A percentile compares a stretch with the other conserved stretches of the same genome.
Conservation (phyloP, 2,113 vertebrate genomes). For the Sula dactylatra region DNA sequence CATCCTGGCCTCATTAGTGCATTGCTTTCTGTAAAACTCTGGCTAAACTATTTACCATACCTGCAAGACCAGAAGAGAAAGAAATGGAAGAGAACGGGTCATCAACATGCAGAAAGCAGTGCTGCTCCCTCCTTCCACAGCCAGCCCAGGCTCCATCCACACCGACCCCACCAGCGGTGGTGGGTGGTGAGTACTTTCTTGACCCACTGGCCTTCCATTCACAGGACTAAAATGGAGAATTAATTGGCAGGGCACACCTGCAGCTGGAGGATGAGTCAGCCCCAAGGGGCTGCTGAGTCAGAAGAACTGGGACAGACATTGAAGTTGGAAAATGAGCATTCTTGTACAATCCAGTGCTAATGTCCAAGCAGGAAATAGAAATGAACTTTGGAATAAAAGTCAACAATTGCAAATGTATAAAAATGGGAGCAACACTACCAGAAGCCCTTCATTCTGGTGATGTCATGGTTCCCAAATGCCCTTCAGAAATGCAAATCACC, state of each 20-base stretch:
- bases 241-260: constrained; percentile 40
- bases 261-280: constrained; percentile 52
- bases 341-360: constrained; percentile 43
- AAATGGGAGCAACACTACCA: constrained; percentile 30
- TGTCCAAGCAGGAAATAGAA: constrained; percentile 66
- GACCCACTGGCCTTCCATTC: background rate
- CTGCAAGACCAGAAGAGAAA: background rate
- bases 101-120: background rate
- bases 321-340: constrained; percentile 46
- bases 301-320: background rate
- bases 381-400: constrained; percentile 47
- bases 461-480: constrained; percentile 44
- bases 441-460: constrained; percentile 30
- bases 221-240: background rate
- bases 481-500: constrained; percentile 58
- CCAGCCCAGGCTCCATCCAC: background rate
- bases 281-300: constrained; percentile 39
- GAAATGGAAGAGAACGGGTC: background rate
- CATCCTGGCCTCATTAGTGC: background rate
- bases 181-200: background rate
- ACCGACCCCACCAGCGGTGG: background rate
- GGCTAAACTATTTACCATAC: background rate
- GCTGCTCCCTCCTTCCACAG: background rate
- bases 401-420: constrained; percentile 41
- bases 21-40: background rate